These are phyloP conservation scores for Chiloscyllium plagiosum DNA, from an alignment of 2,113 vertebrate genomes.

Conservation along the genomic window DNA sequence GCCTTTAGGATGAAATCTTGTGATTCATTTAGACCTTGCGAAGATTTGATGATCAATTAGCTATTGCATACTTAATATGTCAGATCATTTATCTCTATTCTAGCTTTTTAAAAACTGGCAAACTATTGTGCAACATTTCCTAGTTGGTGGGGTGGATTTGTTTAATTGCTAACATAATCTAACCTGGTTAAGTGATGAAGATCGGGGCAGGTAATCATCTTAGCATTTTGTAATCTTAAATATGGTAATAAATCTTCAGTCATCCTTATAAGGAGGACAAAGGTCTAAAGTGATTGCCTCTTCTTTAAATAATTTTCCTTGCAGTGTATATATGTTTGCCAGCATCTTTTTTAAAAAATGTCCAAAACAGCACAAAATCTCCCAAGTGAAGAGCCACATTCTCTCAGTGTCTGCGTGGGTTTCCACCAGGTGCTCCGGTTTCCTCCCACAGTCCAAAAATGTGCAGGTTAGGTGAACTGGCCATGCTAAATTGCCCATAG, in stretches of 20 bases:
- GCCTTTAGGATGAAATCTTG: not conserved
- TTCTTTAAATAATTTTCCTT: not conserved
- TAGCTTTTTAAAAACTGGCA: not conserved
- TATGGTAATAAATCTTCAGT: not conserved
- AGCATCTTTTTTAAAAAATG: not conserved
- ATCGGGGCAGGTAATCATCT: not conserved
- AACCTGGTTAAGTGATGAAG: not conserved
- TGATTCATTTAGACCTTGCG: not conserved
- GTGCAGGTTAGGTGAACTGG: no score
- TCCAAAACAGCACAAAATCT: not conserved
- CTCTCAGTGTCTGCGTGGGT: no score
- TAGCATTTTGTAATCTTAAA: not conserved
- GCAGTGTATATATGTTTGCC: not conserved
- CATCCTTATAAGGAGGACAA: not conserved
- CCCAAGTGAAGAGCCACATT: not conserved
- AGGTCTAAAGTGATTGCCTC: not conserved
- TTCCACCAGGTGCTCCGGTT: no score
- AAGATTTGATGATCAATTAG: not conserved
- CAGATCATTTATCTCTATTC: not conserved
- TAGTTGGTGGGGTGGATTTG: not conserved
- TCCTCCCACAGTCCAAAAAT: no score
- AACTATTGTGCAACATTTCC: not conserved
- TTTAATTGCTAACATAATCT: not conserved
- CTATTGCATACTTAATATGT: not conserved
- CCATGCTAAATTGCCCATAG: no score